Evolutionary conservation across 2,797 vertebrate species (phyloP).

Genomic region (Brotula barbata): DNA sequence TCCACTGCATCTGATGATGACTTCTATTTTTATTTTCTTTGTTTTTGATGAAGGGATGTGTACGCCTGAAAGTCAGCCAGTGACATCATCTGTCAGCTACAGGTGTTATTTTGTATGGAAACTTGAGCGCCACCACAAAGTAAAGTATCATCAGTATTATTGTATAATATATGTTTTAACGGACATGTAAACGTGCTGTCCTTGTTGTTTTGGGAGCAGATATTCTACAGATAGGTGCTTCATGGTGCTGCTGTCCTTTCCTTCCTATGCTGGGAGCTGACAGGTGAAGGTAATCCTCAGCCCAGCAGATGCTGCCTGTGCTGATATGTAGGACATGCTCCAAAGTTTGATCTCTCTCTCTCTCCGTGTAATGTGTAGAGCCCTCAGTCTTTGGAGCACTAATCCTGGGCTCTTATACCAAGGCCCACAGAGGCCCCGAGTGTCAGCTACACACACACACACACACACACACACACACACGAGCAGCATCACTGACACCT

Average conservation of each 20-base stretch:
- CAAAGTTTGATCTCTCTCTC: conserved; percentile 58
- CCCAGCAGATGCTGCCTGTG: conserved; percentile 60
- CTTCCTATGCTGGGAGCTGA: conserved; percentile 33
- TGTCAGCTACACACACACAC: conserved; percentile 51
- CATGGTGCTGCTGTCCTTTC: background rate
- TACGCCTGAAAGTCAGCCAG: no score
- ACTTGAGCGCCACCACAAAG: no score
- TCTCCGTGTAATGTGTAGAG: conserved; percentile 63
- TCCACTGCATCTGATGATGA: no score
- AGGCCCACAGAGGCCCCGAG: conserved; percentile 62
- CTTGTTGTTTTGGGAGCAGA: conserved; percentile 2
- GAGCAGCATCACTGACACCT: conserved; percentile 71
- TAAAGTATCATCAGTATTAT: no score
- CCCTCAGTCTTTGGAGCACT: conserved; percentile 50
- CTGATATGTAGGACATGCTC: conserved; percentile 54
- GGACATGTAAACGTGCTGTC: background rate
- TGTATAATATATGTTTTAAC: no score
- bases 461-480: conserved; percentile 24
- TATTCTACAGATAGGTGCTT: conserved; percentile 20
- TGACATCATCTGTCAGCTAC: no score
- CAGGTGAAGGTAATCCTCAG: conserved; percentile 65
- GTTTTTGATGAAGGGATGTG: no score
- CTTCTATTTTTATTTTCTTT: no score
- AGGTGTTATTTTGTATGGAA: no score
- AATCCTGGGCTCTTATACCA: conserved; percentile 60